Percentiles rank a stretch among this genome's conserved stretches.
Evolutionary conservation across 2,888 invertebrate genomes (phyloP).

Genomic region (Malthinus flaveolus): DNA sequence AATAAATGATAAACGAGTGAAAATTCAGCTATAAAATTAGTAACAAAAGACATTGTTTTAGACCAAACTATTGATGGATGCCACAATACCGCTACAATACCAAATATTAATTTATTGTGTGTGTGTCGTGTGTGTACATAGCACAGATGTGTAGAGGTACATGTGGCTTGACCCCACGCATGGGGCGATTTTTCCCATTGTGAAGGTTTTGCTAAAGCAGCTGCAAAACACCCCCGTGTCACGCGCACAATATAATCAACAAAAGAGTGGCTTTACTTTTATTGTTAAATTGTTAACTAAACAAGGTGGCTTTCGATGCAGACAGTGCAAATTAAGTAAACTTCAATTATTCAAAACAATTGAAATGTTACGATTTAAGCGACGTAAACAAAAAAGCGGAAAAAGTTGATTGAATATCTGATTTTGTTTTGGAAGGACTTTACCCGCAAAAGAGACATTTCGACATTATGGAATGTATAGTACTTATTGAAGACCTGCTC

Average conservation of each 20-base stretch:
- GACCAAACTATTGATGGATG: too few species aligned
- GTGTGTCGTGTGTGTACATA: slow-evolving; percentile 10
- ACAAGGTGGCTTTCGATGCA: slow-evolving; percentile 20
- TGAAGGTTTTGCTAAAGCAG: slow-evolving; percentile 22
- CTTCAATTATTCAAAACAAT: too few species aligned
- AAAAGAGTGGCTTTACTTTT: slow-evolving; percentile 22
- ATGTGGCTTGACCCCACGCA: slow-evolving; percentile 24
- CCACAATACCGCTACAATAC: neutral
- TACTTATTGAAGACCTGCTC: too few species aligned
- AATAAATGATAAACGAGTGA: too few species aligned
- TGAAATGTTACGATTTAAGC: too few species aligned
- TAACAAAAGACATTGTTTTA: too few species aligned
- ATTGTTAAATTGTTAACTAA: slow-evolving; percentile 22
- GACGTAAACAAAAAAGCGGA: too few species aligned
- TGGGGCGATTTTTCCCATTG: slow-evolving; percentile 14
- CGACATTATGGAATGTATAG: too few species aligned
- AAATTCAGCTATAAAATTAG: too few species aligned
- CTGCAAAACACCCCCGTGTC: slow-evolving; percentile 37
- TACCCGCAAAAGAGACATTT: too few species aligned
- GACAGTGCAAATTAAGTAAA: neutral
- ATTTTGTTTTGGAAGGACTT: too few species aligned
- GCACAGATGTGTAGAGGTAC: slow-evolving; percentile 21
- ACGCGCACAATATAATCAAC: slow-evolving; percentile 27
- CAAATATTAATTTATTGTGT: slow-evolving; percentile 3
- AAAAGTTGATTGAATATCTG: too few species aligned